Percentiles rank a stretch among this genome's conserved stretches.
These are phyloP conservation scores for Catalaphyllia jardinei DNA, from an alignment of 64 coral and sea anemone species.

Conservation along the genomic window DNA sequence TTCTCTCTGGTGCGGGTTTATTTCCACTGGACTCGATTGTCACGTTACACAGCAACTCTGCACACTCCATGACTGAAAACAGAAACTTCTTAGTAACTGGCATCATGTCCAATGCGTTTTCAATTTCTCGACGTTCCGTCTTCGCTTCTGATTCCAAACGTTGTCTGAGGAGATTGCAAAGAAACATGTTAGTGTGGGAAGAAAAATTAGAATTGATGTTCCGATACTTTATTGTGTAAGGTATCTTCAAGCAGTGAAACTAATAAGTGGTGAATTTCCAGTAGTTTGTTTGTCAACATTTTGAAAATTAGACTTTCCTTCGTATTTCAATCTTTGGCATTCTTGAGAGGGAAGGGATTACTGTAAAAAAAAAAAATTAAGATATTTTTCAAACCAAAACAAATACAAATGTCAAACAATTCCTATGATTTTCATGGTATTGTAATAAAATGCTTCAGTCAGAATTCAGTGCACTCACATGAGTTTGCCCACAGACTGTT, in stretches of 20 bases:
- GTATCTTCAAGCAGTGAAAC: too few relatives aligned
- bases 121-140: not conserved
- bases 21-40: conserved; percentile 48
- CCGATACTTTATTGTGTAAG: too few relatives aligned
- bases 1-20: conserved; percentile 65
- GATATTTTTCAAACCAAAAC: not conserved
- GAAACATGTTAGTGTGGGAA: too few relatives aligned
- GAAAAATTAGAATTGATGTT: too few relatives aligned
- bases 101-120: conserved; percentile 16
- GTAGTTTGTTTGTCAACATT: too few relatives aligned
- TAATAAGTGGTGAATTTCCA: too few relatives aligned
- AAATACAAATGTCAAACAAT: not conserved
- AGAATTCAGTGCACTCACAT: conserved; percentile 68
- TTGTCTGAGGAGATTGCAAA: not conserved
- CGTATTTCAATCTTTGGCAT: too few relatives aligned
- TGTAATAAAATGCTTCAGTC: too few relatives aligned
- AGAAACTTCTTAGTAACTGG: conserved; percentile 77
- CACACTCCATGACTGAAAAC: conserved; percentile 72
- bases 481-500: conserved; percentile 87
- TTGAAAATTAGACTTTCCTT: too few relatives aligned
- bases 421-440: too few relatives aligned
- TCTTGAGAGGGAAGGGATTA: too few relatives aligned
- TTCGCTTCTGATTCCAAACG: conserved; percentile 63
- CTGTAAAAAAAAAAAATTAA: too few relatives aligned
- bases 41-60: conserved; percentile 81